Evolutionary conservation across 1,140 invertebrate genomes (phyloP), one percentile per base, ranked within the genome.

Genomic region (Drosophila sturtevanti): DNA sequence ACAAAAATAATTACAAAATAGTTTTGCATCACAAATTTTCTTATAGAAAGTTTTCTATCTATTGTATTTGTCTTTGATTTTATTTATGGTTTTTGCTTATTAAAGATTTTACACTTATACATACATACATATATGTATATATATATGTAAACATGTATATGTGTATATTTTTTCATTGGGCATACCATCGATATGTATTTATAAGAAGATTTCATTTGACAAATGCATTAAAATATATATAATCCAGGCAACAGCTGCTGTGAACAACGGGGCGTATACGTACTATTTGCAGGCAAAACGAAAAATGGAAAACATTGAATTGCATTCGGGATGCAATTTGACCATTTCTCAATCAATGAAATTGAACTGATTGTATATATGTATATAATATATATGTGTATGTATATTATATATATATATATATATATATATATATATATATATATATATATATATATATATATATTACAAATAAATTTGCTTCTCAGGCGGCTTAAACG

Each of bases 1-100:
- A 72, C 52, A 75, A 82, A 31, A 84, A 71, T 77, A 84, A 82
- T 82, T 84, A 82, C 72, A 82, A 79, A 75, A 79, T 66, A 44
- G 67, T 72, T 67, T 68, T 65, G 44, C 60, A 68, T 58, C 21
- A 24, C 18, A 44, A 58, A 48, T 21, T 48, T 16, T 44, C 9
- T 44, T 7, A 44, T 41, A 14, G n/a, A 14, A 0, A 10, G 38
- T 14, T 41, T 41, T 41, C 38, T 41, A 0, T 14, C 41, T 60
- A 21, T 24, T 56, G 41, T 54, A 56, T 63, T 54, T 77, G 63
- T 54, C 70, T 64, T 48, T 24, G 41, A 52, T 34, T 81, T 81
- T 78, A 81, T 81, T 82, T 75, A 82, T 75, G 79, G 76, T 79
- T 59, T 35, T 59, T 35, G 56, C 34, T 68, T 34, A 77, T 81